Evolutionary conservation across 1,140 invertebrate genomes (phyloP).

Genomic region (Cydia amplana): DNA sequence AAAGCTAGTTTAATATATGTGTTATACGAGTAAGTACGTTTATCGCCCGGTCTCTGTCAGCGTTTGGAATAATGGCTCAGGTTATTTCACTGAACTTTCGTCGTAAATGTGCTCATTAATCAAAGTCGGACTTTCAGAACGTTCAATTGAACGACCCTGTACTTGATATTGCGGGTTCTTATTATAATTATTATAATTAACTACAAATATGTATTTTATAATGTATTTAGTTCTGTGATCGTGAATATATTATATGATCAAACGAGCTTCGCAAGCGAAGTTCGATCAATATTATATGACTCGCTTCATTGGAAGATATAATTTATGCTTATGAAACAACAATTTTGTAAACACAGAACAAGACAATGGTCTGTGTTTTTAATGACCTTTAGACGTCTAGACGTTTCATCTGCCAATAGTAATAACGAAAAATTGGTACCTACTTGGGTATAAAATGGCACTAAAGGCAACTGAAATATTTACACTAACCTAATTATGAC

Average conservation of each 20-base stretch:
- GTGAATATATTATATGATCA: no score
- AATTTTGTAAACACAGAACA: no score
- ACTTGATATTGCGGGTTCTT: background rate
- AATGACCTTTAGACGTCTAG: background rate
- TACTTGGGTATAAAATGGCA: background rate
- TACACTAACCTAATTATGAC: no score
- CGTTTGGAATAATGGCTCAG: background rate
- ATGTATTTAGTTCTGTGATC: background rate
- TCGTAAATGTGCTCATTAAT: constrained; percentile 2
- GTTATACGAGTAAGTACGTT: no score
- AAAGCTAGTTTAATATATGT: no score
- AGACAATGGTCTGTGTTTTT: background rate
- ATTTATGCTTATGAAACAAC: no score
- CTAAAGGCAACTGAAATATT: background rate
- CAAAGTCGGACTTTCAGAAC: background rate
- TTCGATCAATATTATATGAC: no score
- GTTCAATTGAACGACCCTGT: background rate
- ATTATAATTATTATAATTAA: background rate
- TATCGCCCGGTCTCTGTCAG: background rate
- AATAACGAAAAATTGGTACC: background rate
- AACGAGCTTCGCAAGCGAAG: no score
- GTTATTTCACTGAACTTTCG: constrained; percentile 11
- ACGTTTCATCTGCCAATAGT: background rate
- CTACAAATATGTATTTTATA: background rate
- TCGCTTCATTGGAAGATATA: no score